phyloP scores from a whole-genome alignment of 2,888 invertebrate genomes.

The Leptothorax acervorum region DNA sequence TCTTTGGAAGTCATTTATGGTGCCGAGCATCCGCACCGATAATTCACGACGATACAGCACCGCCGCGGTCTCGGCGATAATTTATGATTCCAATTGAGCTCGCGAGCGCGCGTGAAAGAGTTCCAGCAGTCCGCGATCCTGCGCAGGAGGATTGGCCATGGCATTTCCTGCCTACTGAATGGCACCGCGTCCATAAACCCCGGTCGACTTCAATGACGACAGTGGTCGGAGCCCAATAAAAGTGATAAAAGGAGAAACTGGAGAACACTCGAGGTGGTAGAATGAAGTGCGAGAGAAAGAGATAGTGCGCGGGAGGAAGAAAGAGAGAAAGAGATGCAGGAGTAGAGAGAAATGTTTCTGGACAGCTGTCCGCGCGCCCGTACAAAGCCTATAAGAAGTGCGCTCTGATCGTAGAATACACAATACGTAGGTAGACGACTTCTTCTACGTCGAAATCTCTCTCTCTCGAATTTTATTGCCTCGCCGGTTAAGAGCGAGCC shows the following conservation, averaged over 20 bases:
- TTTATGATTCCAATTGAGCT: constrained; percentile 72
- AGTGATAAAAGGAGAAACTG: constrained; percentile 67
- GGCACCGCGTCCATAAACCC: constrained; percentile 71
- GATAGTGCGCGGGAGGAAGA: constrained; percentile 12
- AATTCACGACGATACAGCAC: constrained; percentile 48
- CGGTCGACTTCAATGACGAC: constrained; percentile 65
- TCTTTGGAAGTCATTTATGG: constrained; percentile 42
- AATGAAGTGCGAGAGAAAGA: constrained; percentile 3
- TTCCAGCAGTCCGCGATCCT: constrained; percentile 62
- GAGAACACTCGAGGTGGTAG: constrained; percentile 44
- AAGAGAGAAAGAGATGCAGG: constrained; percentile 11
- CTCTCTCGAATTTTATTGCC: constrained; percentile 57
- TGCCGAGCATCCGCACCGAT: constrained; percentile 50
- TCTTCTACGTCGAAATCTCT: constrained; percentile 37
- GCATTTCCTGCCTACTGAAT: constrained; percentile 73
- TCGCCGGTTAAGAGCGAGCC: constrained; percentile 36
- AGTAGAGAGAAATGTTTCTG: constrained; percentile 55
- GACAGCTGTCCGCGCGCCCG: constrained; percentile 63
- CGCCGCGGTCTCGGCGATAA: constrained; percentile 53
- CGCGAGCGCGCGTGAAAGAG: constrained; percentile 66
- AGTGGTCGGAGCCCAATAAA: constrained; percentile 68
- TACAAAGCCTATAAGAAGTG: constrained; percentile 51
- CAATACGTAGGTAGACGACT: constrained; percentile 58
- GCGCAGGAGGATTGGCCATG: constrained; percentile 63
- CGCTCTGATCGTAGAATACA: constrained; percentile 49